phyloP scores from a whole-genome alignment of 2,113 vertebrate genomes.

The Phycodurus eques region DNA sequence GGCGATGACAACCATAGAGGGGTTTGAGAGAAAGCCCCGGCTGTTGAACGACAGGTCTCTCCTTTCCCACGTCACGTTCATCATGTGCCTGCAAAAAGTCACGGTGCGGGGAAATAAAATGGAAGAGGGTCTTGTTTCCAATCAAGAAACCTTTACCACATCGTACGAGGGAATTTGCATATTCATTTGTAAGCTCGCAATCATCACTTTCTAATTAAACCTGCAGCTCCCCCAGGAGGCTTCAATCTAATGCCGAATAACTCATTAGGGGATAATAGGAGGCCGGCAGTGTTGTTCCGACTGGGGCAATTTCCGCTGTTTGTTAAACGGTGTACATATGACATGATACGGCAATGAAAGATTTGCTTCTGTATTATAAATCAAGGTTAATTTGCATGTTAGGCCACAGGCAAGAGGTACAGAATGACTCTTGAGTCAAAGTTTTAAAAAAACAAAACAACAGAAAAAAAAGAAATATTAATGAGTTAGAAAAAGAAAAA shows the following conservation, averaged over 20 bases:
- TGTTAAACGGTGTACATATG: slow-evolving; percentile 24
- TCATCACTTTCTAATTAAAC: slow-evolving; percentile 62
- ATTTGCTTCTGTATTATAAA: slow-evolving; percentile 35
- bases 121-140: background rate
- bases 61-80: slow-evolving; percentile 93
- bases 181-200: slow-evolving; percentile 32
- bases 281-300: slow-evolving; percentile 25
- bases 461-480: background rate
- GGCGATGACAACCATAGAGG: slow-evolving; percentile 90
- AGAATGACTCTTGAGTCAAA: background rate
- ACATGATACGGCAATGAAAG: slow-evolving; percentile 11
- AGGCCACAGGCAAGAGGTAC: background rate
- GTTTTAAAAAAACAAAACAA: background rate
- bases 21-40: slow-evolving; percentile 87
- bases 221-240: slow-evolving; percentile 47
- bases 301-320: slow-evolving; percentile 24
- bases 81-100: slow-evolving; percentile 80
- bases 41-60: slow-evolving; percentile 92
- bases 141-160: slow-evolving; percentile 27
- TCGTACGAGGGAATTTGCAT: slow-evolving; percentile 25
- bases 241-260: slow-evolving; percentile 51
- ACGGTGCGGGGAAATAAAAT: background rate
- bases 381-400: slow-evolving; percentile 37
- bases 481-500: background rate
- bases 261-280: slow-evolving; percentile 51